These are phyloP conservation scores for Grantiella picta DNA, from an alignment of 2,113 vertebrate genomes.

Conservation along the genomic window DNA sequence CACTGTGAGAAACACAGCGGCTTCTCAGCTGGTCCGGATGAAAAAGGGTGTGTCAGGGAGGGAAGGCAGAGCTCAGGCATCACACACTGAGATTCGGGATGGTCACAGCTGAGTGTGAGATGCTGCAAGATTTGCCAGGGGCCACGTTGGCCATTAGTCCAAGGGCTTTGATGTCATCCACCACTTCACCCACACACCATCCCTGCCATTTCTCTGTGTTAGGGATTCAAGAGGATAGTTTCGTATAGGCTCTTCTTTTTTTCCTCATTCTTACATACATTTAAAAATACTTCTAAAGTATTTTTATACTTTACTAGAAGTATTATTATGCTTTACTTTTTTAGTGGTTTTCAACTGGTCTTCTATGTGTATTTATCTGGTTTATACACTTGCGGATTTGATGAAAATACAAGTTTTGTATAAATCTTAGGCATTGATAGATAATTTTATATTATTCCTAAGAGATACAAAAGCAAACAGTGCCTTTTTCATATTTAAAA, in stretches of 20 bases:
- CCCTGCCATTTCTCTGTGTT: not conserved
- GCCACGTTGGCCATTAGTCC: not conserved
- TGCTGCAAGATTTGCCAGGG: not conserved
- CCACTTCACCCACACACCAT: not conserved
- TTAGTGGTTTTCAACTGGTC: not conserved
- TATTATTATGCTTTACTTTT: too few relatives aligned
- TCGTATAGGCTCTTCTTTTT: not conserved
- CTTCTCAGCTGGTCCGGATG: not conserved
- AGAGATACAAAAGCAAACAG: not conserved
- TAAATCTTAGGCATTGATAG: not conserved
- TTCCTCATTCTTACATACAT: not conserved
- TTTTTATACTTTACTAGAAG: too few relatives aligned
- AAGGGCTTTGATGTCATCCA: not conserved
- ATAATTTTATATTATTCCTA: not conserved
- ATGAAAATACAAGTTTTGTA: not conserved
- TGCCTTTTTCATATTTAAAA: not conserved
- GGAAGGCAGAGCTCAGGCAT: not conserved
- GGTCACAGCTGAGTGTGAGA: accelerated
- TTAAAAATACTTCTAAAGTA: not conserved
- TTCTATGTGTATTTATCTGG: not conserved
- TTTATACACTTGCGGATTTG: not conserved
- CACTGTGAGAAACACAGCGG: accelerated
- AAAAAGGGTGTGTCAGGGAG: slow-evolving; percentile 6
- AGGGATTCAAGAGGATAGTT: not conserved
- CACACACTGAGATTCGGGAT: accelerated